Conservation (phyloP, 2,888 invertebrate species). For the Brachypterus glaber region DNA sequence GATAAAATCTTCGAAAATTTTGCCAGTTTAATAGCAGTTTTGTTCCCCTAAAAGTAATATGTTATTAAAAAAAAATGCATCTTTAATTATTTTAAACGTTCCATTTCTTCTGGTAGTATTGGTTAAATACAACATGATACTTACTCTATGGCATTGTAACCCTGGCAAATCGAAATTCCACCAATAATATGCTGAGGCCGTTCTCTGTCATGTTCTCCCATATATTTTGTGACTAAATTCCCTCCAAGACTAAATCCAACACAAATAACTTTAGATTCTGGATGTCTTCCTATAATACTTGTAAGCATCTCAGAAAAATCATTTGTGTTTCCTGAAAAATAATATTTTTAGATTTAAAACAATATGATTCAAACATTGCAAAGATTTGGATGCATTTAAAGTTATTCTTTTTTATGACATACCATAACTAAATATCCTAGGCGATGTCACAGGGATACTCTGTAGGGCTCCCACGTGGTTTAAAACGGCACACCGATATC, state of each 20-base stretch:
- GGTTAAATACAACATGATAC: too few relatives aligned
- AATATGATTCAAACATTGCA: background rate
- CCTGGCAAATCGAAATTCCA: conserved; percentile 88
- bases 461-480: conserved; percentile 88
- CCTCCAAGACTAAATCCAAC: conserved; percentile 93
- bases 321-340: conserved; percentile 68
- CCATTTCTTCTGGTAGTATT: too few relatives aligned
- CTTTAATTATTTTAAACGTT: too few relatives aligned
- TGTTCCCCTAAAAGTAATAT: conserved; percentile 55
- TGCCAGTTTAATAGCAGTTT: conserved; percentile 78
- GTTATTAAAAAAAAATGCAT: conserved; percentile 4
- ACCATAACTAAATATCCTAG: conserved; percentile 90
- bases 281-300: conserved; percentile 62
- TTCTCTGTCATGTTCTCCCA: conserved; percentile 63
- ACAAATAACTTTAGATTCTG: conserved; percentile 66
- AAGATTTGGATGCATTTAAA: conserved; percentile 6
- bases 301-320: conserved; percentile 79
- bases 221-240: conserved; percentile 85
- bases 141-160: conserved; percentile 86
- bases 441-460: conserved; percentile 76
- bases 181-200: conserved; percentile 67
- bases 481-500: conserved; percentile 84
- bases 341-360: background rate
- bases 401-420: too few relatives aligned
- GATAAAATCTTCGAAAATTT: conserved; percentile 79